These are phyloP conservation scores for Lynx canadensis DNA, from an alignment of 2,113 vertebrate species.

Conservation along the genomic window DNA sequence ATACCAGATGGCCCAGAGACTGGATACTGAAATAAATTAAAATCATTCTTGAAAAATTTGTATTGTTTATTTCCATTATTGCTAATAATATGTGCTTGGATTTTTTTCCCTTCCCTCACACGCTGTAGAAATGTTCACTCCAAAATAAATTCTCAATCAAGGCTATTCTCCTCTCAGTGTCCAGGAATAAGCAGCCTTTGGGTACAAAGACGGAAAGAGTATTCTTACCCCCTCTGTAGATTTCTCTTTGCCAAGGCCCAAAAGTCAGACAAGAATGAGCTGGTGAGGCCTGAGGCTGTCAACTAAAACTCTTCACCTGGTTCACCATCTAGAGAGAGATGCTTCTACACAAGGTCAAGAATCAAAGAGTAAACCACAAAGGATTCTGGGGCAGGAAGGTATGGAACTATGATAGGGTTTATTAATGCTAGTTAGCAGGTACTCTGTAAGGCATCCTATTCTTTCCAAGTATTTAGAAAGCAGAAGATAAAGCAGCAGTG, in stretches of 20 bases:
- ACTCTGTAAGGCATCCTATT: neutral
- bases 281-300: neutral
- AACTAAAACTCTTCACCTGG: neutral
- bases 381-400: neutral
- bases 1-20: slow-evolving; percentile 64
- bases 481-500: neutral
- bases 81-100: slow-evolving; percentile 66
- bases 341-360: neutral
- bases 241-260: slow-evolving; percentile 35
- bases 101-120: neutral
- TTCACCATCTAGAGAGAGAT: neutral
- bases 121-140: slow-evolving; percentile 52
- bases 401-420: neutral
- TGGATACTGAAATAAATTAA: slow-evolving; percentile 62
- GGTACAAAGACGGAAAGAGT: neutral
- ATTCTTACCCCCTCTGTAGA: neutral
- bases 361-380: neutral
- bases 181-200: slow-evolving; percentile 61
- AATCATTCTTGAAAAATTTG: slow-evolving; percentile 67
- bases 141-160: slow-evolving; percentile 78
- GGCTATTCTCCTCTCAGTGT: slow-evolving; percentile 68
- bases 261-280: slow-evolving; percentile 43
- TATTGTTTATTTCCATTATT: slow-evolving; percentile 73
- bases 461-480: slow-evolving; percentile 26
- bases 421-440: neutral